phyloP scores from a whole-genome alignment of 2,888 invertebrate genomes.

The Watsonalla binaria region DNA sequence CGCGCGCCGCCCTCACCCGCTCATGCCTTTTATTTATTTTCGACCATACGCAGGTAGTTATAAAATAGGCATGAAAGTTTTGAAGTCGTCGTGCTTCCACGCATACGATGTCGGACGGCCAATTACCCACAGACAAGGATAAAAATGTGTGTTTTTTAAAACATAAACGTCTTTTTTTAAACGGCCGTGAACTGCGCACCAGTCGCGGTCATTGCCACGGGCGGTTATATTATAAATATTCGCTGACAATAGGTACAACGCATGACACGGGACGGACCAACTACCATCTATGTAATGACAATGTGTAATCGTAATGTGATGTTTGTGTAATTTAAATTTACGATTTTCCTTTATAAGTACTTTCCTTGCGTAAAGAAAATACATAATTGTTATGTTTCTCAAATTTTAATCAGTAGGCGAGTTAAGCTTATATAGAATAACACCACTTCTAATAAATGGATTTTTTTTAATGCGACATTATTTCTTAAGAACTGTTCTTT shows the following conservation, averaged over 20 bases:
- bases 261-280: conserved; percentile 1
- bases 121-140: conserved; percentile 31
- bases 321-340: neutral
- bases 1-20: conserved; percentile 48
- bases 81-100: conserved; percentile 11
- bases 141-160: conserved; percentile 35
- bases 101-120: conserved; percentile 14
- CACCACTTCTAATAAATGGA: too few species aligned
- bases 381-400: too few species aligned
- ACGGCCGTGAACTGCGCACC: conserved; percentile 70
- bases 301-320: neutral
- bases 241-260: conserved; percentile 24
- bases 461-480: too few species aligned
- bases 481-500: too few species aligned
- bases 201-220: conserved; percentile 73
- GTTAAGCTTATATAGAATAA: too few species aligned
- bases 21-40: conserved; percentile 64
- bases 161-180: conserved; percentile 52
- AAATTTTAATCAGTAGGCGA: too few species aligned
- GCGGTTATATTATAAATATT: conserved; percentile 63
- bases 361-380: too few species aligned
- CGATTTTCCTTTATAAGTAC: too few species aligned
- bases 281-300: neutral
- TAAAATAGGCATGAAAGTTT: neutral
- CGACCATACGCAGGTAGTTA: conserved; percentile 15